These are phyloP conservation scores for Cyphomyrmex costatus DNA, from an alignment of 1,140 invertebrate species.

Conservation along the genomic window DNA sequence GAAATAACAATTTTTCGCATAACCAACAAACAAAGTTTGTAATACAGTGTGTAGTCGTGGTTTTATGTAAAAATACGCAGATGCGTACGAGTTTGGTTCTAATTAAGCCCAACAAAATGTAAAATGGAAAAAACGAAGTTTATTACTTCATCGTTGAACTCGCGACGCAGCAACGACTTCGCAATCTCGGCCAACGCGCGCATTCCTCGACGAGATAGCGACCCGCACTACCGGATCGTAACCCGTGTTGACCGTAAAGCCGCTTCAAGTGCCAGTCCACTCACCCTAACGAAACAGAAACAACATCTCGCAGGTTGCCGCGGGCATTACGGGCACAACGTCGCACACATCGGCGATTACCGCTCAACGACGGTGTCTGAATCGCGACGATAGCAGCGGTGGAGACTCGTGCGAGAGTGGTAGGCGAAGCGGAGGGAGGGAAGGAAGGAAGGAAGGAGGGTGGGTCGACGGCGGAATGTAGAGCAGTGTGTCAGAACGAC, in stretches of 20 bases:
- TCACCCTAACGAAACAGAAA: conserved; percentile 69
- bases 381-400: conserved; percentile 47
- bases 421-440: conserved; percentile 22
- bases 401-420: not conserved
- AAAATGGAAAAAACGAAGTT: not conserved
- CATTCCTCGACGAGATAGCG: conserved; percentile 30
- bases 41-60: not conserved
- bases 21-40: not conserved
- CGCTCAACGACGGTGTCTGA: conserved; percentile 59
- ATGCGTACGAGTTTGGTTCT: not conserved
- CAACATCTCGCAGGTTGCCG: conserved; percentile 41
- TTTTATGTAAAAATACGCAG: not conserved
- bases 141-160: conserved; percentile 34
- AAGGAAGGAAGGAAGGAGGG: conserved; percentile 19
- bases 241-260: conserved; percentile 54
- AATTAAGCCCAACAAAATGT: not conserved
- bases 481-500: conserved; percentile 84
- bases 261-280: conserved; percentile 45
- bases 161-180: not conserved
- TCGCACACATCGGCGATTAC: conserved; percentile 61
- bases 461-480: conserved; percentile 79
- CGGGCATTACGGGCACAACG: conserved; percentile 16
- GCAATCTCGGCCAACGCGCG: conserved; percentile 12
- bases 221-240: conserved; percentile 40
- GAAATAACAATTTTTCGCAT: not conserved